Percentiles rank a stretch among this genome's conserved stretches.
Evolutionary conservation across 2,888 invertebrate genomes (phyloP).

Genomic region (Bugula neritina): DNA sequence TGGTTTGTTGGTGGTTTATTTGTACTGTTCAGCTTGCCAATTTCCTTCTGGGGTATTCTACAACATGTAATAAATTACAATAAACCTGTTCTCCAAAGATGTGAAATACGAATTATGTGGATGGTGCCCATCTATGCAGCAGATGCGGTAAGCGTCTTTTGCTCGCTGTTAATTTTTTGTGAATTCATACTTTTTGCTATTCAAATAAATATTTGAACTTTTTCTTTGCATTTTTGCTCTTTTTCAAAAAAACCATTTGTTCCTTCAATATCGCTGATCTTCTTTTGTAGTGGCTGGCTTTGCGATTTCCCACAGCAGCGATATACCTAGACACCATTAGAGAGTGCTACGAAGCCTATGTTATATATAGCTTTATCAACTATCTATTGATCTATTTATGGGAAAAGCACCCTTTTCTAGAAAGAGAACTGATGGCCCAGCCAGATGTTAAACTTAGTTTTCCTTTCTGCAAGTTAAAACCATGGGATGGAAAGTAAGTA

Average conservation of each 20-base stretch:
- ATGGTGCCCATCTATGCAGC: conserved; percentile 95
- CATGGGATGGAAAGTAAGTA: conserved; percentile 60
- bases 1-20: conserved; percentile 84
- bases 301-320: conserved; percentile 77
- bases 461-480: conserved; percentile 77
- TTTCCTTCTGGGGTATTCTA: conserved; percentile 88
- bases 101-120: conserved; percentile 90
- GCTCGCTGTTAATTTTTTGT: no score
- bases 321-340: conserved; percentile 87
- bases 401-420: conserved; percentile 71
- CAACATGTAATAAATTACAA: conserved; percentile 90
- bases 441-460: conserved; percentile 83
- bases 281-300: conserved; percentile 76
- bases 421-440: conserved; percentile 61
- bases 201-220: no score
- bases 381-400: conserved; percentile 84
- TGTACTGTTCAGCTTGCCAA: conserved; percentile 80
- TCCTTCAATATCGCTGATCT: no score
- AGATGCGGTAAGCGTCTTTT: conserved; percentile 79
- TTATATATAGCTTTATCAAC: conserved; percentile 95
- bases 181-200: no score
- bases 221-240: no score
- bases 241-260: no score
- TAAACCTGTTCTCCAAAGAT: conserved; percentile 82
- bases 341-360: conserved; percentile 96